Evolutionary conservation across 2,888 invertebrate genomes (phyloP).

Genomic region (Hyposoter didymator): DNA sequence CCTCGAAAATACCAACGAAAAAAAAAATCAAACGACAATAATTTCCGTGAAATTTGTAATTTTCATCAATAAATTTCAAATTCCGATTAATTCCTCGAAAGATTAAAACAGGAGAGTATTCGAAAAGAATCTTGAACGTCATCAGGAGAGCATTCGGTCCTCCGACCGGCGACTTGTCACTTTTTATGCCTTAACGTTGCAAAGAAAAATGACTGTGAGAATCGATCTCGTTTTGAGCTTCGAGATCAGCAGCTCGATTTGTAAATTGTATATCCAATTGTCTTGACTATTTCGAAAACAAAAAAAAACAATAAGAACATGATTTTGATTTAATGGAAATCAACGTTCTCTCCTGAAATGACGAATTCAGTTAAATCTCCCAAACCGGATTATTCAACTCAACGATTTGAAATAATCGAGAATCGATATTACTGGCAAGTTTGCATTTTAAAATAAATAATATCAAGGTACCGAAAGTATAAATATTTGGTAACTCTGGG

Average conservation of each 20-base stretch:
- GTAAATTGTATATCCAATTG: background rate
- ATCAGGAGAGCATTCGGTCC: background rate
- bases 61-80: background rate
- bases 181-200: constrained; percentile 6
- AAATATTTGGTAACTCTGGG: background rate
- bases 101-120: constrained; percentile 3
- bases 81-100: constrained; percentile 6
- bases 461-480: constrained; percentile 23
- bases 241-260: background rate
- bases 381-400: background rate
- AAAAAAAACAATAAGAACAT: background rate
- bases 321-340: background rate
- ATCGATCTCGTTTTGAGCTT: background rate
- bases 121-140: background rate
- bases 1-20: constrained; percentile 36
- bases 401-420: background rate
- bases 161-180: background rate
- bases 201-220: constrained; percentile 1
- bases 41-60: constrained; percentile 14
- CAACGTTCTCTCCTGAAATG: background rate
- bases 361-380: background rate
- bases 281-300: background rate
- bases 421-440: constrained; percentile 18
- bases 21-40: background rate
- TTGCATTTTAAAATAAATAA: background rate